Conservation (phyloP, 2,797 vertebrate species). For the Molothrus aeneus region DNA sequence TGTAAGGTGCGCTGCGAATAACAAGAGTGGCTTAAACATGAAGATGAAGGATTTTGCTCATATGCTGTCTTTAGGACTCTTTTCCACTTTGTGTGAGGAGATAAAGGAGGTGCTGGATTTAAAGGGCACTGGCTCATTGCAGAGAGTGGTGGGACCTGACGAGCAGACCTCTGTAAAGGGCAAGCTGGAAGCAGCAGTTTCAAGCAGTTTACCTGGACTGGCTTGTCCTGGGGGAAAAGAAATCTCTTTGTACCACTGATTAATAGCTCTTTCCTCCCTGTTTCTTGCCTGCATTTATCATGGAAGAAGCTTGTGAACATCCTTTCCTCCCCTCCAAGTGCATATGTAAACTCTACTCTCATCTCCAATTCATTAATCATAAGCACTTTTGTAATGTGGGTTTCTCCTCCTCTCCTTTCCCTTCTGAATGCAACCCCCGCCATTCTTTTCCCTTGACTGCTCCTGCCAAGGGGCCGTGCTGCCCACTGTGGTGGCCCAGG, state of each 20-base stretch:
- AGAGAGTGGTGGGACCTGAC: background rate
- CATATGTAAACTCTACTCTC: conserved; percentile 26
- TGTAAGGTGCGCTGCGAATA: conserved; percentile 2
- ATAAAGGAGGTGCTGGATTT: background rate
- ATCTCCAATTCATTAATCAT: conserved; percentile 17
- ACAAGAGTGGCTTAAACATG: conserved; percentile 6
- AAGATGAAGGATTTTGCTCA: conserved; percentile 47
- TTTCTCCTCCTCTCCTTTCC: background rate
- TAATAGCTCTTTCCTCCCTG: conserved; percentile 20
- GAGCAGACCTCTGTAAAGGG: background rate
- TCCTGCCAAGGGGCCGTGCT: background rate
- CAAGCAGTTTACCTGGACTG: background rate
- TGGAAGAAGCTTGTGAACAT: conserved; percentile 9
- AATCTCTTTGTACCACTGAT: background rate
- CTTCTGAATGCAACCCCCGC: background rate
- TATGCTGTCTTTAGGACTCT: background rate
- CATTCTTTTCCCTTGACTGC: background rate
- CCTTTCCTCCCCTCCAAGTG: conserved; percentile 3
- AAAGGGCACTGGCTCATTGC: background rate
- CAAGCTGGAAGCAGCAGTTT: background rate
- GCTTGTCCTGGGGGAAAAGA: background rate
- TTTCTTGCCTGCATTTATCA: conserved; percentile 23
- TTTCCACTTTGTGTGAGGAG: background rate
- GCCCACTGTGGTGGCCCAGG: rapidly evolving
- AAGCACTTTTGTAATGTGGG: background rate